A percentile compares a stretch with the other conserved stretches of the same genome.
Evolutionary conservation across 2,113 vertebrate genomes (phyloP).

Genomic region (Argyrosomus japonicus): DNA sequence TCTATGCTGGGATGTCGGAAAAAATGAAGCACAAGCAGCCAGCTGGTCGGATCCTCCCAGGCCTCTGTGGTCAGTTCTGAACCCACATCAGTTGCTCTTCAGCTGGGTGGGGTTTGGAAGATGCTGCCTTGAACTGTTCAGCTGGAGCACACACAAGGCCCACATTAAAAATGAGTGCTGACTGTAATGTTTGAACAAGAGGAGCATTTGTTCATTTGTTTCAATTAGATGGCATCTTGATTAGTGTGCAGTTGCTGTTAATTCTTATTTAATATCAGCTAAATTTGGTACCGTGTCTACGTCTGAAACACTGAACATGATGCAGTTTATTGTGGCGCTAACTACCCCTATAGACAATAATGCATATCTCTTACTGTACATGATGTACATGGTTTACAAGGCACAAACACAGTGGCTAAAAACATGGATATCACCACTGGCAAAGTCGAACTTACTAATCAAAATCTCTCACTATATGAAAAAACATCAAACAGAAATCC

Average conservation of each 20-base stretch:
- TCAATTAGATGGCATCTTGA: background rate
- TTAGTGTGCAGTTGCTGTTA: background rate
- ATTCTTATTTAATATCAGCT: background rate
- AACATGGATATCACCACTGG: background rate
- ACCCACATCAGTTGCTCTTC: slow-evolving; percentile 32
- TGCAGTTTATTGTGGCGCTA: background rate
- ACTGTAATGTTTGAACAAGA: background rate
- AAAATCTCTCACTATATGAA: background rate
- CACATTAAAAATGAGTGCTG: slow-evolving; percentile 15
- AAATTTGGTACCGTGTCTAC: background rate
- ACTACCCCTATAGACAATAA: background rate
- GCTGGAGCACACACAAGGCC: slow-evolving; percentile 4
- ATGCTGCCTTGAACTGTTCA: background rate
- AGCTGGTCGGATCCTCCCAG: slow-evolving; percentile 31
- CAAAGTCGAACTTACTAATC: background rate
- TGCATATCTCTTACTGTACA: background rate
- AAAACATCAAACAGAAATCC: too few relatives aligned
- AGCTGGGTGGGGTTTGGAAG: slow-evolving; percentile 33
- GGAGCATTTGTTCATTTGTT: background rate
- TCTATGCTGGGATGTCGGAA: slow-evolving; percentile 28
- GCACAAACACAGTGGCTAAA: background rate
- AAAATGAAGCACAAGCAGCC: slow-evolving; percentile 17
- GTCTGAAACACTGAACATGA: background rate
- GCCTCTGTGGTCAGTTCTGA: slow-evolving; percentile 28
- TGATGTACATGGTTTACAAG: too few relatives aligned